phyloP scores from a whole-genome alignment of 2,113 vertebrate species.

The Solenodon paradoxus region DNA sequence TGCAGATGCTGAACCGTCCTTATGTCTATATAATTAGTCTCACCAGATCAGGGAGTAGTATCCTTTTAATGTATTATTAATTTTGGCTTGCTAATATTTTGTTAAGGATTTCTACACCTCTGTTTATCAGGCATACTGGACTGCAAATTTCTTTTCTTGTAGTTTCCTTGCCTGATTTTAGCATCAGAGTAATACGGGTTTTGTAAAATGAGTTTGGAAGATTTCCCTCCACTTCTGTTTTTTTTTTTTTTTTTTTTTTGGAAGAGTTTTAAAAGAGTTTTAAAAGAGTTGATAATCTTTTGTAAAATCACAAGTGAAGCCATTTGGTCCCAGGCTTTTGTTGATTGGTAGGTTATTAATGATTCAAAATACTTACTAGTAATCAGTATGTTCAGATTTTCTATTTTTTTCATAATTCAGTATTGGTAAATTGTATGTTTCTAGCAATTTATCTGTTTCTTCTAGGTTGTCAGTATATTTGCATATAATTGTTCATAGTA shows the following conservation, averaged over 20 bases:
- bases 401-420: not conserved
- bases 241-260: too few relatives aligned
- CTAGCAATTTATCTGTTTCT: not conserved
- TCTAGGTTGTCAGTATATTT: not conserved
- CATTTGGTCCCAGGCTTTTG: not conserved
- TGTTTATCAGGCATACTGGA: not conserved
- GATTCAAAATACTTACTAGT: not conserved
- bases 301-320: not conserved
- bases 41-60: not conserved
- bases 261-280: not conserved
- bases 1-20: not conserved
- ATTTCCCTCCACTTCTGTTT: not conserved
- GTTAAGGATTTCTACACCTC: not conserved
- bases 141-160: not conserved
- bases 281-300: not conserved
- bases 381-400: not conserved
- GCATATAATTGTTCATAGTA: not conserved
- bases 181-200: not conserved
- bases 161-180: not conserved
- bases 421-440: not conserved
- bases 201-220: not conserved
- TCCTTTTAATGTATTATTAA: not conserved
- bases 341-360: not conserved
- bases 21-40: not conserved
- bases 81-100: not conserved